These are phyloP conservation scores for Dromococcyx pavoninus DNA, from an alignment of 2,797 vertebrate genomes.

Conservation along the genomic window DNA sequence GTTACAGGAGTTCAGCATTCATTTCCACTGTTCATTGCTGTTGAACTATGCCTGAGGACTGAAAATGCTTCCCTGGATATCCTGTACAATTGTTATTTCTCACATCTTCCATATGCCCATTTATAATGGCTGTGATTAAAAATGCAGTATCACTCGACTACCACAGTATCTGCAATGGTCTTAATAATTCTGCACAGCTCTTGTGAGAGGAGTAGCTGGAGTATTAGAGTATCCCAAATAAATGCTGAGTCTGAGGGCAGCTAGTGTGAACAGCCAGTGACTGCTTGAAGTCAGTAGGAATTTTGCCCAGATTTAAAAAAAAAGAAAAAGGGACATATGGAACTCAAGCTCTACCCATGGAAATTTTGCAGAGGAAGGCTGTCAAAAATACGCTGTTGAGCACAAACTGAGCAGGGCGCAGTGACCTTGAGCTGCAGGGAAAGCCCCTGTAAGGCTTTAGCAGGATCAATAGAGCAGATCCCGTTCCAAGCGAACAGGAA, in stretches of 20 bases:
- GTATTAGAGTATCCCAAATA: not conserved
- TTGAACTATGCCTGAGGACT: not conserved
- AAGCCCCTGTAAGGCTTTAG: not conserved
- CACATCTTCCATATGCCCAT: slow-evolving; percentile 39
- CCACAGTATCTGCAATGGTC: not conserved
- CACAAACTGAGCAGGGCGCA: not conserved
- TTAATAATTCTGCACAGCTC: not conserved
- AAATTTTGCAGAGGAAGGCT: slow-evolving; percentile 18
- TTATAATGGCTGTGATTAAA: slow-evolving; percentile 35
- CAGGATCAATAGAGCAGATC: not conserved
- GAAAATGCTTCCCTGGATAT: slow-evolving; percentile 43
- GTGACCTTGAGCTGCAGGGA: slow-evolving; percentile 37
- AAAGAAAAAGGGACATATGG: not conserved
- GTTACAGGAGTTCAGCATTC: slow-evolving; percentile 14
- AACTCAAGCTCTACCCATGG: not conserved
- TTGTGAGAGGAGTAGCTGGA: not conserved
- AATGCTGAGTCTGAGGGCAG: not conserved
- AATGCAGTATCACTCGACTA: not conserved
- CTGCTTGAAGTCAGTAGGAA: slow-evolving; percentile 7
- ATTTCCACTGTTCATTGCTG: not conserved
- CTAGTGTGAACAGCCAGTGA: not conserved
- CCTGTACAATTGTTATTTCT: slow-evolving; percentile 21
- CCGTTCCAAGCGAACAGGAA: not conserved
- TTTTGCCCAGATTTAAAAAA: not conserved
- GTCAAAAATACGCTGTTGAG: not conserved